Evolutionary conservation across 2,888 invertebrate genomes (phyloP).

Genomic region (Alcis repandata): DNA sequence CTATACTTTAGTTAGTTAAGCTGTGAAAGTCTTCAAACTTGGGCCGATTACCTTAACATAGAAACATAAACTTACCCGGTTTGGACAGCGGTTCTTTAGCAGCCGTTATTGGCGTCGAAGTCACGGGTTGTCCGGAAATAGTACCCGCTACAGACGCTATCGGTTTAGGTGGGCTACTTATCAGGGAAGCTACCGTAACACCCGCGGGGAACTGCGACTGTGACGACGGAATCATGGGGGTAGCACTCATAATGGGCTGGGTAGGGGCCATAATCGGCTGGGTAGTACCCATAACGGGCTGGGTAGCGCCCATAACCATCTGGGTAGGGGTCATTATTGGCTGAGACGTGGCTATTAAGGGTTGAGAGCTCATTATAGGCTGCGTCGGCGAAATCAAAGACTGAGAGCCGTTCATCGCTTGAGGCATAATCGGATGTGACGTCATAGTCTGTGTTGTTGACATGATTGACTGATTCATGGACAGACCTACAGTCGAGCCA

Average conservation of each 20-base stretch:
- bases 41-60: background rate
- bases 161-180: conserved; percentile 70
- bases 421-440: conserved; percentile 44
- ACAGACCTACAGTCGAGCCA: conserved; percentile 39
- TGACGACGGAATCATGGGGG: conserved; percentile 52
- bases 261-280: conserved; percentile 54
- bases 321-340: conserved; percentile 39
- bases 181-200: conserved; percentile 61
- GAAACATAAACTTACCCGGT: conserved; percentile 65
- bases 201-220: conserved; percentile 61
- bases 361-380: conserved; percentile 34
- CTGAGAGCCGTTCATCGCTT: conserved; percentile 51
- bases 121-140: conserved; percentile 68
- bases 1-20: background rate
- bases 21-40: background rate
- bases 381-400: conserved; percentile 35
- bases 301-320: conserved; percentile 55
- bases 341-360: conserved; percentile 35
- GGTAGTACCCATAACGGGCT: conserved; percentile 50
- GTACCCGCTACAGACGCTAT: conserved; percentile 55
- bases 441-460: conserved; percentile 32
- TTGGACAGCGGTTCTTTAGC: conserved; percentile 74
- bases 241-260: conserved; percentile 52
- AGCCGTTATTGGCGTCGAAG: conserved; percentile 76
- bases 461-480: conserved; percentile 37